A percentile compares a stretch with the other conserved stretches of the same genome.
Evolutionary conservation across 1,140 invertebrate species (phyloP).

Genomic region (Drosophila parabipectinata): DNA sequence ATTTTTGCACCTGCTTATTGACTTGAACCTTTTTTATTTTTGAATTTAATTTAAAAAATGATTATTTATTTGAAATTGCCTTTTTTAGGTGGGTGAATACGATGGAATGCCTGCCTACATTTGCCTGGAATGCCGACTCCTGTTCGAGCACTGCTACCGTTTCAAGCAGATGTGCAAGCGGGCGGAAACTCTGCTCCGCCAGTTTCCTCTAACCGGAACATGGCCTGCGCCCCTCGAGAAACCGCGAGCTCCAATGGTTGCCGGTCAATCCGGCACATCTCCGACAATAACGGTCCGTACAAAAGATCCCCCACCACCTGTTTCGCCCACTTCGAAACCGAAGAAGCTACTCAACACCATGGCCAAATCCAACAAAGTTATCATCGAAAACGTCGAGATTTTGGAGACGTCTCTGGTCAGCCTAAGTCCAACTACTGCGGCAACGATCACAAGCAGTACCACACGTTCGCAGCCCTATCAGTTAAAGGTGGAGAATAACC

Average conservation of each 20-base stretch:
- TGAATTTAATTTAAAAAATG: slow-evolving; percentile 24
- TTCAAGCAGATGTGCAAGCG: slow-evolving; percentile 90
- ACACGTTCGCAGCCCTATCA: slow-evolving; percentile 48
- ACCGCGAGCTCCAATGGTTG: slow-evolving; percentile 78
- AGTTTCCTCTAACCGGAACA: slow-evolving; percentile 88
- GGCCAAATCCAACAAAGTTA: slow-evolving; percentile 42
- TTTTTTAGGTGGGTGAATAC: slow-evolving; percentile 87
- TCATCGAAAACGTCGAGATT: slow-evolving; percentile 56
- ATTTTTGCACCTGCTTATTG: neutral
- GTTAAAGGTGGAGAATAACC: slow-evolving; percentile 73
- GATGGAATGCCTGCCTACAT: slow-evolving; percentile 90
- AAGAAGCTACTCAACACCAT: slow-evolving; percentile 62
- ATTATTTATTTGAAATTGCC: slow-evolving; percentile 29
- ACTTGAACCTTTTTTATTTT: neutral
- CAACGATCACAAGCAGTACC: neutral
- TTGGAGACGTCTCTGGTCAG: slow-evolving; percentile 30
- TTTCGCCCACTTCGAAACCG: slow-evolving; percentile 6
- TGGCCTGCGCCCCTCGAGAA: slow-evolving; percentile 85
- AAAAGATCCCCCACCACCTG: neutral
- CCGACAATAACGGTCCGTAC: neutral
- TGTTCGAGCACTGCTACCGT: slow-evolving; percentile 88
- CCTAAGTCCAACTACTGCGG: slow-evolving; percentile 20
- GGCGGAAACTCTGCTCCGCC: slow-evolving; percentile 88
- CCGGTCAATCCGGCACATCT: slow-evolving; percentile 2
- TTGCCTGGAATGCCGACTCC: slow-evolving; percentile 88